Evolutionary conservation across 2,113 vertebrate genomes (phyloP).

Genomic region (Sander lucioperca): DNA sequence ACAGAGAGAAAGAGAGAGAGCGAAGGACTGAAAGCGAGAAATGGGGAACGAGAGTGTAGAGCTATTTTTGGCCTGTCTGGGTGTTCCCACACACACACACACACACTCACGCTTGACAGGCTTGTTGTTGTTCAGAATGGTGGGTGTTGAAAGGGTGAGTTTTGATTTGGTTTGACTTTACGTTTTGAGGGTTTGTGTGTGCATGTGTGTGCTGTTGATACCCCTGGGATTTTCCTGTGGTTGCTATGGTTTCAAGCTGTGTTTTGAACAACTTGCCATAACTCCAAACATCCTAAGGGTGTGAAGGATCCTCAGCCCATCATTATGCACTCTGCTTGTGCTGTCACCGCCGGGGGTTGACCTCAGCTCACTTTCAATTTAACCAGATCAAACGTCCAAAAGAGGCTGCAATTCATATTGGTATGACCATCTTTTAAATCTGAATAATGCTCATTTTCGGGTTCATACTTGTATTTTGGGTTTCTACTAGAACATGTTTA

Average conservation of each 20-base stretch:
- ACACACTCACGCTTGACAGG: slow-evolving; percentile 63
- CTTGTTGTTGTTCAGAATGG: slow-evolving; percentile 72
- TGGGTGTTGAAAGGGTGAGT: slow-evolving; percentile 69
- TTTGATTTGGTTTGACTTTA: slow-evolving; percentile 67
- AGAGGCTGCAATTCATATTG: slow-evolving; percentile 13
- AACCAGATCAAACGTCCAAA: slow-evolving; percentile 42
- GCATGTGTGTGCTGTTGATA: slow-evolving; percentile 23
- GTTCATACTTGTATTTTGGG: too few species aligned
- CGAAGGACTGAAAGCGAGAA: slow-evolving; percentile 65
- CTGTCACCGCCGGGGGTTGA: slow-evolving; percentile 20
- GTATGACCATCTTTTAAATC: neutral
- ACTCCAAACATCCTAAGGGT: slow-evolving; percentile 60
- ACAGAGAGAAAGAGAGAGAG: slow-evolving; percentile 23
- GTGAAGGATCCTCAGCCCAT: slow-evolving; percentile 38
- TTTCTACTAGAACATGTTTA: too few species aligned
- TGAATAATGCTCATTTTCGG: too few species aligned
- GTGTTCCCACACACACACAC: slow-evolving; percentile 73
- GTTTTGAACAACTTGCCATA: slow-evolving; percentile 65
- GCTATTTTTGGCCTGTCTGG: slow-evolving; percentile 76
- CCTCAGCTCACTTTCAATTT: slow-evolving; percentile 54
- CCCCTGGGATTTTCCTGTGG: slow-evolving; percentile 68
- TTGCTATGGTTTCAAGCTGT: slow-evolving; percentile 67
- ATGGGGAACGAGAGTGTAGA: slow-evolving; percentile 49
- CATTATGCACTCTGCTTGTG: slow-evolving; percentile 26
- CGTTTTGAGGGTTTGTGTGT: slow-evolving; percentile 14